Evolutionary conservation across 2,797 vertebrate genomes (phyloP), one percentile per base, ranked within the genome.

Genomic region (Scolopax bukidnonensis): DNA sequence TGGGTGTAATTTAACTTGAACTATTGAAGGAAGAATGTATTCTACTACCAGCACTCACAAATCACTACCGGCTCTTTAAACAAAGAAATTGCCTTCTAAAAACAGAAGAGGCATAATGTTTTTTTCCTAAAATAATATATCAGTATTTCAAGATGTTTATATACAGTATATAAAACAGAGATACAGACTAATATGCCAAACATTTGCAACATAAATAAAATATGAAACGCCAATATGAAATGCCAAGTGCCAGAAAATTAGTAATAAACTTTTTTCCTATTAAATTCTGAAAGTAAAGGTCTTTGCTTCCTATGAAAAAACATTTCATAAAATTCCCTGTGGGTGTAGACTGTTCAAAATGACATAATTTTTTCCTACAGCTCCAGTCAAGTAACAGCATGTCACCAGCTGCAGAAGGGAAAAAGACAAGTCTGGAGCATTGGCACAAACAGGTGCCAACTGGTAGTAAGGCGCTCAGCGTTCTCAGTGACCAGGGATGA

Each of bases 41-140:
- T 91, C 70, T 73, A 45, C 69, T 84, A 83, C 78, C 17, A 81
- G 71, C 50, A 84, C 27, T 83, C 75, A 87, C 73, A 92, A 94
- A 95, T 87, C 82, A 91, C 74, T 50, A 73, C 32, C 32, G 60
- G 27, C 53, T 86, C 61, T 85, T 93, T 80, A 79, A 95, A 94
- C 47, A 90, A 47, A 71, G 47, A 87, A 88, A 79, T 43, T 87
- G 40, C 57, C n/a, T 84, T 84, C 60, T 69, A 71, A 73, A 93
- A 93, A 12, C 38, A 77, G 67, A 80, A 82, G 16, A 28, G 30
- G 25, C 33, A 53, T 36, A 82, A 18, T 68, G 60, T 73, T 89
- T 77, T 48, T 94, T 87, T 24, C 25, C 28, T 23, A 4, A 84
- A 88, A 89, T 70, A 79, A 75, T 82, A 76, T 64, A 63, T 33